Evolutionary conservation across 2,888 invertebrate genomes (phyloP).

Genomic region (Metallyticus violacea): DNA sequence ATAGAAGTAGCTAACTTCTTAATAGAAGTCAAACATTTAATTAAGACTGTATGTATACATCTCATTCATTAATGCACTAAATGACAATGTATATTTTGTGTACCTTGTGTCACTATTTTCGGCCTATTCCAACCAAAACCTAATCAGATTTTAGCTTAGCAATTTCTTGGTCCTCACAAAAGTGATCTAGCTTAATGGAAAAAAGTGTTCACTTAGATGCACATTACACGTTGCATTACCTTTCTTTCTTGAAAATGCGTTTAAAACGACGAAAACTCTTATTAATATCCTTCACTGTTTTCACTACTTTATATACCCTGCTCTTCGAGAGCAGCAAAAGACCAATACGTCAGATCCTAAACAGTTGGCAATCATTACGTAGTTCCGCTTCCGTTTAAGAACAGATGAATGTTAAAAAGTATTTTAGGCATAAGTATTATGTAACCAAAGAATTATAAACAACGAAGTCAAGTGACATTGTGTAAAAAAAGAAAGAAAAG

Average conservation of each 20-base stretch:
- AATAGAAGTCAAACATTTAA: background rate
- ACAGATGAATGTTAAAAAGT: background rate
- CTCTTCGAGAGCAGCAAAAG: background rate
- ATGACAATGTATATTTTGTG: background rate
- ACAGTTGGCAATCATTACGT: slow-evolving; percentile 24
- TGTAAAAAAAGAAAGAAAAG: too few species aligned
- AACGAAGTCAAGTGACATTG: background rate
- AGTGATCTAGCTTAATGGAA: background rate
- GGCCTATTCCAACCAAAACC: background rate
- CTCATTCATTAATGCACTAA: background rate
- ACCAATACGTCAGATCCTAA: slow-evolving; percentile 20
- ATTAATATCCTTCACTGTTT: background rate
- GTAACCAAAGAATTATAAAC: background rate
- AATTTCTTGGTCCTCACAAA: background rate
- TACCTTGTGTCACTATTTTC: background rate
- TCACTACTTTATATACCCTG: background rate
- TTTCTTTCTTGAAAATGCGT: background rate
- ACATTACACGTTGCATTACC: background rate
- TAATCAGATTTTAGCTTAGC: background rate
- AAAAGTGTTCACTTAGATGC: background rate
- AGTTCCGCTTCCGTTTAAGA: background rate
- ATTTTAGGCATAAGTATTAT: background rate
- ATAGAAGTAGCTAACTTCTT: background rate
- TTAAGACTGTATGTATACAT: background rate
- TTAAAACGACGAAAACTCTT: background rate